Conservation (phyloP, 2,888 invertebrate species). For the Nemapogon koenigi region DNA sequence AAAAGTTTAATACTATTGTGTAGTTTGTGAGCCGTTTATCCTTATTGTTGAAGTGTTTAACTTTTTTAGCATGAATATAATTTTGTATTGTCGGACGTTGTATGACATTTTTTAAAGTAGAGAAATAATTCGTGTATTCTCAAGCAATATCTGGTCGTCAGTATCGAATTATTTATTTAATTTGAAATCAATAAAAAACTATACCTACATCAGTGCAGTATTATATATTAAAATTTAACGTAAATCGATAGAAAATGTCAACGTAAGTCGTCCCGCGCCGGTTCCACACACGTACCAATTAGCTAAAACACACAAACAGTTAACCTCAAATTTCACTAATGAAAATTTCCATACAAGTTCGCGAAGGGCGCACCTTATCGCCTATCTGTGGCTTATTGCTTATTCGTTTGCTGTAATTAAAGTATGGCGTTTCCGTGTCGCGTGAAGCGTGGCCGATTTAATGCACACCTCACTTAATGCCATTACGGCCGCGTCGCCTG, state of each 20-base stretch:
- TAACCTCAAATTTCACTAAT: conserved; percentile 58
- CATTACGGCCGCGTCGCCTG: not conserved
- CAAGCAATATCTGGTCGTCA: not conserved
- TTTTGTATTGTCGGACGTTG: no score
- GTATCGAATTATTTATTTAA: not conserved
- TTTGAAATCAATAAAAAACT: not conserved
- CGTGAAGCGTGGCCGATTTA: conserved; percentile 13
- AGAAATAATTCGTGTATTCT: conserved; percentile 1
- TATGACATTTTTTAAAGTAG: not conserved
- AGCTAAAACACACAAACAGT: conserved; percentile 54
- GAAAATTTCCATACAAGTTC: conserved; percentile 45
- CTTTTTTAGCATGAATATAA: no score
- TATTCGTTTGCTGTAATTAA: conserved; percentile 37
- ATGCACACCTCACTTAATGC: conserved; percentile 6
- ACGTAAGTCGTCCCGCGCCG: conserved; percentile 33
- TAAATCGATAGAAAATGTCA: conserved; percentile 33
- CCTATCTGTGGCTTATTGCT: conserved; percentile 48
- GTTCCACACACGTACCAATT: conserved; percentile 50
- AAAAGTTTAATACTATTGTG: conserved; percentile 28
- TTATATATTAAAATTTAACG: no score
- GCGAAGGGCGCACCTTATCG: conserved; percentile 51
- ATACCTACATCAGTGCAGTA: not conserved
- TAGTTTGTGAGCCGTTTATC: no score
- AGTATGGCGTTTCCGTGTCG: conserved; percentile 25
- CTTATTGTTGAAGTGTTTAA: no score